Conservation (phyloP, 2,888 invertebrate species). For the Silvanus unidentatus region DNA sequence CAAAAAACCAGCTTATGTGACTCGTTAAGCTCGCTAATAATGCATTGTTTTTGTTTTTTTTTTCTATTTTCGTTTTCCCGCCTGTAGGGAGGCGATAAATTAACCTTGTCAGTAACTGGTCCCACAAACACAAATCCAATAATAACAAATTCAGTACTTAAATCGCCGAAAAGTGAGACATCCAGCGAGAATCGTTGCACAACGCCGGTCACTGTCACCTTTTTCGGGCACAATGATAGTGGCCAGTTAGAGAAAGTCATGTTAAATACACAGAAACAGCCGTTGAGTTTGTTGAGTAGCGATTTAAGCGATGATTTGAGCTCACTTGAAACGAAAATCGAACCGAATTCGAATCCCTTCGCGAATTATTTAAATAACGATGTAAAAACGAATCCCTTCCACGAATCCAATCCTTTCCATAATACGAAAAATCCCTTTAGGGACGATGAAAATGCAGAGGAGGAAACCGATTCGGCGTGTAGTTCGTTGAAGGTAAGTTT, state of each 20-base stretch:
- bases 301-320: slow-evolving; percentile 6
- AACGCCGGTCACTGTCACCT: slow-evolving; percentile 58
- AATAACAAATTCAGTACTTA: slow-evolving; percentile 40
- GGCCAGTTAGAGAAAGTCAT: slow-evolving; percentile 40
- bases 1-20: too few species aligned
- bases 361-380: slow-evolving; percentile 30
- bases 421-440: slow-evolving; percentile 42
- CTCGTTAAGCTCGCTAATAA: slow-evolving; percentile 6
- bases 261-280: slow-evolving; percentile 27
- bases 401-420: slow-evolving; percentile 45
- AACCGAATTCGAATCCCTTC: slow-evolving; percentile 37
- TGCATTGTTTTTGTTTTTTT: slow-evolving; percentile 8
- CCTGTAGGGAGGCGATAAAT: slow-evolving; percentile 61
- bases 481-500: slow-evolving; percentile 19
- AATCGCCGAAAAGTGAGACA: slow-evolving; percentile 16
- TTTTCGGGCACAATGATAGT: slow-evolving; percentile 46
- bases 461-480: slow-evolving; percentile 17
- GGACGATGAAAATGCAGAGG: slow-evolving; percentile 14
- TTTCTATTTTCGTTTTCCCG: slow-evolving; percentile 4
- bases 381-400: slow-evolving; percentile 47
- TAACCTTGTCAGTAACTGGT: slow-evolving; percentile 61
- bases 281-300: slow-evolving; percentile 26
- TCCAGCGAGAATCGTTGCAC: slow-evolving; percentile 37
- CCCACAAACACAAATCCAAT: slow-evolving; percentile 31
- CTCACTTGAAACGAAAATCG: slow-evolving; percentile 9